Base-by-base conservation (phyloP, 1,140 invertebrate genomes). In the Maconellicoccus hirsutus region DNA sequence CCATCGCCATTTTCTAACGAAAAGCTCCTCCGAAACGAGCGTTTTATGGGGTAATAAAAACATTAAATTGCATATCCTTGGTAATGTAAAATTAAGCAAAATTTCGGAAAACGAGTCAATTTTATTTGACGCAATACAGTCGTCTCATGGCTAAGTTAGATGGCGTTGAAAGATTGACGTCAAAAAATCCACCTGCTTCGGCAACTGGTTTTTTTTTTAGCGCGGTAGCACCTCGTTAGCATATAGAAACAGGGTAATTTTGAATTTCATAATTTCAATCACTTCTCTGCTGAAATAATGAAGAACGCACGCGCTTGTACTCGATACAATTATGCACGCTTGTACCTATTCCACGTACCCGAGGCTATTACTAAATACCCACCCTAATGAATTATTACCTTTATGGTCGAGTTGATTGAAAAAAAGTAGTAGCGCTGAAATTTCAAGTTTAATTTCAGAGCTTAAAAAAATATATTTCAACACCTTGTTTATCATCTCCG, bases 241-340 rank as follows among this genome's bases (percentile, higher is more conserved):
- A 52, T 8, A 6, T 52, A 8, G 12, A 16, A 52, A 52, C n/a
- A 16, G 12, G 42, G n/a, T 19, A 19, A 52, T 52, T 52, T 52
- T 52, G 42, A 52, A 52, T 52, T 52, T 52, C 42, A 52, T 52
- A 52, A 52, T 52, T 52, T 52, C 42, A 52, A 52, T 52, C 42
- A 52, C 42, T 52, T 52, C 42, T 52, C 6, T 52, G 3, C n/a
- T 16, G n/a, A n/a, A n/a, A n/a, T 52, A 52, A 52, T 19, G n/a
- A 52, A 52, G 6, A 19, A 52, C 42, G 42, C n/a, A 52, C 42
- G 10, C 42, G 42, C 42, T 4, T 52, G 12, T 33, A 12, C 4
- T 33, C 29, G 29, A 33, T 33, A 33, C 42, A 52, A 52, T 52
- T 52, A 52, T 52, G n/a, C 42, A 52, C 42, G 42, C 42, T 52